These are phyloP conservation scores for Apamea crenata DNA, from an alignment of 2,888 invertebrate species.

Conservation along the genomic window DNA sequence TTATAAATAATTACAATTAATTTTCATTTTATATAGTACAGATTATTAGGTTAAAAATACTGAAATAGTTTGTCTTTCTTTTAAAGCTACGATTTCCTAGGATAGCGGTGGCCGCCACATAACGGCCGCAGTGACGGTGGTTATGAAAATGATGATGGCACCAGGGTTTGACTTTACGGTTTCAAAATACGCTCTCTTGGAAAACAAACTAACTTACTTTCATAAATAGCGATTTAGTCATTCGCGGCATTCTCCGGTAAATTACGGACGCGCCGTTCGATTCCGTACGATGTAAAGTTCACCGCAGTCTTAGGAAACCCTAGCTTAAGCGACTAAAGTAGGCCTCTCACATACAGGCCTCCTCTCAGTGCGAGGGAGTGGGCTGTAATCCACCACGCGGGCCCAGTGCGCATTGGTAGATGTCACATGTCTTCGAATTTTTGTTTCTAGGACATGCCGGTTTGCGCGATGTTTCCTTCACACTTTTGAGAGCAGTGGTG, in stretches of 20 bases:
- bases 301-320: background rate
- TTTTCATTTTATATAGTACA: background rate
- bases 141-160: background rate
- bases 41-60: background rate
- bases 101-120: background rate
- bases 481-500: background rate
- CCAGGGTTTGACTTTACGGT: background rate
- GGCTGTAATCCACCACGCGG: background rate
- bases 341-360: background rate
- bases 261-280: background rate
- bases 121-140: background rate
- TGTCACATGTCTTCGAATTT: background rate
- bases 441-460: background rate
- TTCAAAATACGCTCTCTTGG: background rate
- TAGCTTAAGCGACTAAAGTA: background rate
- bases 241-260: background rate
- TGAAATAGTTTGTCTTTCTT: background rate
- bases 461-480: background rate
- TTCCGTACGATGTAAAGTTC: background rate
- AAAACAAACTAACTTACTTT: background rate
- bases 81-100: background rate
- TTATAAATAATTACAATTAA: background rate
- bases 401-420: background rate
- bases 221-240: background rate
- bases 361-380: background rate